Conservation (phyloP, 1,140 invertebrate genomes). For the Eulimnadia texana region DNA sequence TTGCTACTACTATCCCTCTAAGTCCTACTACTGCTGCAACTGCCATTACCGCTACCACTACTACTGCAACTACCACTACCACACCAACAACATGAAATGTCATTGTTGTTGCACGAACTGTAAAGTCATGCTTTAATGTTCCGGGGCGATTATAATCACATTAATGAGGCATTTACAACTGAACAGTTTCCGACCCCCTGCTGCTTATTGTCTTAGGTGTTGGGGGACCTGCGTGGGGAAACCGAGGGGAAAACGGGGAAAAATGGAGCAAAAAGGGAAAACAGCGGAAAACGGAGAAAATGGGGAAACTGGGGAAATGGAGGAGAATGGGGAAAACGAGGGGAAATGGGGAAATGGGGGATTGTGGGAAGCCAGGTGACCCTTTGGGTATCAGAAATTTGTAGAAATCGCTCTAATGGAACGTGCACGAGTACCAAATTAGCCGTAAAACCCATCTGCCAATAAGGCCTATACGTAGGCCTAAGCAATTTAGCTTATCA, state of each 20-base stretch:
- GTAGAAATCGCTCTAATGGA: background rate
- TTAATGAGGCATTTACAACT: too few species aligned
- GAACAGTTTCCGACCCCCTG: background rate
- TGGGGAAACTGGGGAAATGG: background rate
- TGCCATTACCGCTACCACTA: too few species aligned
- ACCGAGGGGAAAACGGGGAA: background rate
- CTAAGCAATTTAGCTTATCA: background rate
- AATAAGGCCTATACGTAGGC: background rate
- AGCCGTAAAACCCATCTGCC: background rate
- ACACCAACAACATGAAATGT: too few species aligned
- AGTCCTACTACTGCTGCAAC: too few species aligned
- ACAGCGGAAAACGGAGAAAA: too few species aligned
- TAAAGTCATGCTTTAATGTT: too few species aligned
- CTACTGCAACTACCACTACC: too few species aligned
- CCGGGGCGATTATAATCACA: too few species aligned
- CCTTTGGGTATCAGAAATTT: background rate
- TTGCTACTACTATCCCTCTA: too few species aligned
- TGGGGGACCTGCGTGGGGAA: too few species aligned
- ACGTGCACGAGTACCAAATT: background rate
- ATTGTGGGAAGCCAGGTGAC: background rate
- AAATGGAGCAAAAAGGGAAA: background rate
- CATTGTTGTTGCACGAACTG: too few species aligned
- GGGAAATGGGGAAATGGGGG: background rate
- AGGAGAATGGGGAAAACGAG: too few species aligned
- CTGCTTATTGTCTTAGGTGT: background rate